Evolutionary conservation across 2,797 vertebrate genomes (phyloP).

Genomic region (Epinephelus coioides): DNA sequence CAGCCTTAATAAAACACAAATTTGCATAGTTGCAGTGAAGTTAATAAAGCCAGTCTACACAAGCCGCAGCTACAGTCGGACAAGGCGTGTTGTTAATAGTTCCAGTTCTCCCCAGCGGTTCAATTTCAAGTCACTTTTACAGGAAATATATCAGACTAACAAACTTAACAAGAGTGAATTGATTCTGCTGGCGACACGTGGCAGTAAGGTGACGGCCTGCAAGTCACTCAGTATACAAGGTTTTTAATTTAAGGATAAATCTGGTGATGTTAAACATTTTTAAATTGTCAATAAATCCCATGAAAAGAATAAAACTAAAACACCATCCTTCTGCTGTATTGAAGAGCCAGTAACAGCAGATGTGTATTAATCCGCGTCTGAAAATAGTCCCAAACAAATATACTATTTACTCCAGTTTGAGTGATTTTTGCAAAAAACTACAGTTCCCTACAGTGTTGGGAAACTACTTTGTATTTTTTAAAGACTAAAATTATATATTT

Average conservation of each 20-base stretch:
- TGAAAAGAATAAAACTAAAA: conserved; percentile 7
- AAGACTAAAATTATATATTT: too few relatives aligned
- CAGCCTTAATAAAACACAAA: conserved; percentile 17
- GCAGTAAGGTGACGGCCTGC: background rate
- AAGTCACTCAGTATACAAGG: background rate
- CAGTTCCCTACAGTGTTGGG: background rate
- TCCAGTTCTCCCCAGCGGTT: conserved; percentile 42
- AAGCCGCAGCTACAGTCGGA: conserved; percentile 16
- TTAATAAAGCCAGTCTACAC: conserved; percentile 9
- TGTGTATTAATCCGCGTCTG: background rate
- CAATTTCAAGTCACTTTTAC: conserved; percentile 42
- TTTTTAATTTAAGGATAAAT: background rate
- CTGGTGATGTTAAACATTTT: background rate
- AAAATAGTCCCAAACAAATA: background rate
- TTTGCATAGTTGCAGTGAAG: background rate
- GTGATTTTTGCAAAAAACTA: background rate
- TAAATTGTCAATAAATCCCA: conserved; percentile 19
- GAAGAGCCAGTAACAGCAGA: background rate
- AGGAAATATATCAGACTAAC: conserved; percentile 6
- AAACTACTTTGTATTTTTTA: background rate
- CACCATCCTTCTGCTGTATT: background rate
- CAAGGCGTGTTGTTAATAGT: background rate
- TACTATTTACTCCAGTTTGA: background rate
- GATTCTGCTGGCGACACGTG: background rate
- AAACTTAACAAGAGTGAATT: conserved; percentile 3